Evolutionary conservation across 2,797 vertebrate genomes (phyloP), one percentile per base, ranked within the genome.

Genomic region (Glyptemys insculpta): DNA sequence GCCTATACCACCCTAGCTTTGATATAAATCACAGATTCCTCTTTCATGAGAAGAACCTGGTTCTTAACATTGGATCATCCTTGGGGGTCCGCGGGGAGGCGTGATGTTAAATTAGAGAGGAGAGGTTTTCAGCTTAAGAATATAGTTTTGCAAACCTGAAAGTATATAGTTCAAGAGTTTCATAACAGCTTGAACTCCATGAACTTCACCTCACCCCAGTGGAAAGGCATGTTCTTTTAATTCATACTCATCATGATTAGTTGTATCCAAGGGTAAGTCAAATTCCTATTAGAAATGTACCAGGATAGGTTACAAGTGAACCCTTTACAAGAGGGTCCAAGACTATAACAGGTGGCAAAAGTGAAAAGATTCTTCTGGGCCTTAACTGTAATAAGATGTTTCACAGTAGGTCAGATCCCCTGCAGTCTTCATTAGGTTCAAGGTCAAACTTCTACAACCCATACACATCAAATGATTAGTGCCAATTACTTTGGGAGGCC

Each of bases 91-190:
- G 91, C 90, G 37, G 8, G 62, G 79, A 96, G 95, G 95, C 96
- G n/a, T 76, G 94, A 89, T 93, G 94, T 89, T 91, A 94, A 93
- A 81, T 91, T 83, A 94, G 94, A 95, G 96, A 96, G 94, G 91
- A 96, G 95, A 94, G 11, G 94, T 76, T 95, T 97, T 80, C 57
- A 79, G 52, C 68, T 6, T 0, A 0, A 94, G 84, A 81, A 93
- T 12, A 92, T 11, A 93, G n/a, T 89, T 74, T 44, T 89, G 91
- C 15, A 78, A 87, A 85, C 52, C 44, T 81, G 6, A n/a, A 91
- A 93, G 31, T 2, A 56, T 2, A 68, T 9, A 83, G 81, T 56
- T 91, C 59, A 62, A 68, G 92, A 62, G 65, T 65, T 79, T 11
- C 21, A 0, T 1, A 93, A 74, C 74, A 95, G 88, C 78, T 78